phyloP scores from a whole-genome alignment of 2,888 invertebrate genomes.

The Romanomermis culicivorax region DNA sequence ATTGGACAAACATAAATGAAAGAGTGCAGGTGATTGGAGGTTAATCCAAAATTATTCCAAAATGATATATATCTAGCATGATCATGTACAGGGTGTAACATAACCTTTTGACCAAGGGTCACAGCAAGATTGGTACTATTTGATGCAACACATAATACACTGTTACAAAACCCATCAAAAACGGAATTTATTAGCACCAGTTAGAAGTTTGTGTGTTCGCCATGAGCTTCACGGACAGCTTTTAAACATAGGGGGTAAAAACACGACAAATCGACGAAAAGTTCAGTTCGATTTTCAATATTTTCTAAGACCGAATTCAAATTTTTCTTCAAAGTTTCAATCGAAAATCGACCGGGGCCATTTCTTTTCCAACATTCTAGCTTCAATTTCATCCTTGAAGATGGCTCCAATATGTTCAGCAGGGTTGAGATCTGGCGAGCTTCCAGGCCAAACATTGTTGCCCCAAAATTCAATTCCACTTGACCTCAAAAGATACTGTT shows the following conservation, averaged over 20 bases:
- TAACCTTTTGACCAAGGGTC: not conserved
- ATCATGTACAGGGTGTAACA: not conserved
- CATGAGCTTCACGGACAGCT: not conserved
- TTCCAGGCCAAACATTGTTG: conserved; percentile 6
- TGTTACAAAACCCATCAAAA: no score
- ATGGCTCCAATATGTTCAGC: conserved; percentile 5
- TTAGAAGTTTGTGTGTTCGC: no score
- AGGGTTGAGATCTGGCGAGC: not conserved
- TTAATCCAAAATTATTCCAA: no score
- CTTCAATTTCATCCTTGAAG: conserved; percentile 2
- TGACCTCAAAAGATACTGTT: not conserved
- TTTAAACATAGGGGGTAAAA: not conserved
- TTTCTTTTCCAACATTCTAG: not conserved
- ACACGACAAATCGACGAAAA: not conserved
- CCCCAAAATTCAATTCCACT: not conserved
- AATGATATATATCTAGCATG: no score
- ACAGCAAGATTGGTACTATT: not conserved
- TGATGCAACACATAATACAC: no score
- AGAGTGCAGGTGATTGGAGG: no score
- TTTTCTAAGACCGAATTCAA: not conserved
- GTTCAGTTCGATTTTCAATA: not conserved
- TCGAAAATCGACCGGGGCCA: conserved; percentile 1
- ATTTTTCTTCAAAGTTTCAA: not conserved
- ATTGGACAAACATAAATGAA: no score
- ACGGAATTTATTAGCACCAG: no score